A percentile compares a stretch with the other conserved stretches of the same genome.
phyloP scores from a whole-genome alignment of 2,888 invertebrate species.

The Buathra laborator region DNA sequence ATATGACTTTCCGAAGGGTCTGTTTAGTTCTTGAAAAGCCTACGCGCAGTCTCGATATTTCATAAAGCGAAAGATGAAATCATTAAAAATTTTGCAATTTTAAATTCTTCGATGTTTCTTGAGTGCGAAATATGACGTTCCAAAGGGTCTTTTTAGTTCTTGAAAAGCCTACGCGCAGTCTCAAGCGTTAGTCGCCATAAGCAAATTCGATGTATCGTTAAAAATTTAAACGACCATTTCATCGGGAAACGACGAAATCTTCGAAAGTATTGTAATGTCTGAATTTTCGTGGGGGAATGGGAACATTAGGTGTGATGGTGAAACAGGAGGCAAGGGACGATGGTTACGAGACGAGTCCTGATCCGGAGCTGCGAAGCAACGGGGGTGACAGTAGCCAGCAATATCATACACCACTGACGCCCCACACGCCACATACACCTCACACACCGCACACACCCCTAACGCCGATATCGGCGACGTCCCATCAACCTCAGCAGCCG shows the following conservation, averaged over 20 bases:
- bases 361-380: constrained; percentile 86
- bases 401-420: constrained; percentile 85
- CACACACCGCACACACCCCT: constrained; percentile 84
- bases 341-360: constrained; percentile 95
- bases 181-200: not conserved
- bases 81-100: not conserved
- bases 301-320: constrained; percentile 81
- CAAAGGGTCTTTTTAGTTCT: not conserved
- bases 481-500: constrained; percentile 84
- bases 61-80: not conserved
- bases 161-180: not conserved
- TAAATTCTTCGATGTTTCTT: too few relatives aligned
- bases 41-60: not conserved
- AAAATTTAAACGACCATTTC: not conserved
- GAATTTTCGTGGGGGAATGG: constrained; percentile 19
- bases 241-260: not conserved
- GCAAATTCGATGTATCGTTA: too few relatives aligned
- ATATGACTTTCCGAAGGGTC: not conserved
- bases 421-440: constrained; percentile 84
- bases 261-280: not conserved
- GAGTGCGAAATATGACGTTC: not conserved
- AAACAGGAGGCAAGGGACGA: constrained; percentile 93
- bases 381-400: constrained; percentile 84
- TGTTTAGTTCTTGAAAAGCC: not conserved
- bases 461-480: constrained; percentile 84